Percentiles rank a stretch among this genome's conserved stretches.
These are phyloP conservation scores for Aphis craccivora DNA, from an alignment of 1,140 invertebrate genomes.

Conservation along the genomic window DNA sequence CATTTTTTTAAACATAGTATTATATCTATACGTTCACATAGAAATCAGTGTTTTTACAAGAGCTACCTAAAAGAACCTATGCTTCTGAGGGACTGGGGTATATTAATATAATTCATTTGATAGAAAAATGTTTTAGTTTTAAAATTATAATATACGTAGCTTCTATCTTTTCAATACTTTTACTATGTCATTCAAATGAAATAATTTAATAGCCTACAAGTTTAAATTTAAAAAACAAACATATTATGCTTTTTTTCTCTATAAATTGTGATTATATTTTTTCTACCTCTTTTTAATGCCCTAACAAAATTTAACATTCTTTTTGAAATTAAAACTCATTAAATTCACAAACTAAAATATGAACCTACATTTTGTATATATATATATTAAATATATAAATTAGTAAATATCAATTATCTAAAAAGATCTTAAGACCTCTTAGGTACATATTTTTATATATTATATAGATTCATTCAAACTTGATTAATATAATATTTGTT, in stretches of 20 bases:
- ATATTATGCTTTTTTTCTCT: not conserved
- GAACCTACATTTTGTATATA: not conserved
- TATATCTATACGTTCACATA: not conserved
- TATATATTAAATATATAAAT: not conserved
- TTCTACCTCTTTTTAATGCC: not conserved
- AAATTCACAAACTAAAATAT: constrained; percentile 29
- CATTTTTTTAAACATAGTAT: not conserved
- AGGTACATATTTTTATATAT: not conserved
- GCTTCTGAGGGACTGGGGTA: not conserved
- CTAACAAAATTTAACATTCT: not conserved
- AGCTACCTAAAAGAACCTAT: not conserved
- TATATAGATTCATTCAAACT: constrained; percentile 30
- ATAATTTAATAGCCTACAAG: not conserved
- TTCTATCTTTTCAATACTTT: too few species aligned
- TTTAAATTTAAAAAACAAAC: not conserved
- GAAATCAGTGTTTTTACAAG: too few species aligned
- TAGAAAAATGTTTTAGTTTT: not conserved
- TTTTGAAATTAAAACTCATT: not conserved
- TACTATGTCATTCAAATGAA: not conserved
- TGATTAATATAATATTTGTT: constrained; percentile 41
- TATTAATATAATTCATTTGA: not conserved
- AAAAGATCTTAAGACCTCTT: not conserved
- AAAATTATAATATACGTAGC: not conserved
- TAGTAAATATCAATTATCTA: not conserved
- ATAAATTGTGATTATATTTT: not conserved